Evolutionary conservation across 37 sponge, comb jelly and placozoan genomes (phyloP), one percentile per base, ranked within the genome.

Genomic region (Geodia barretti): DNA sequence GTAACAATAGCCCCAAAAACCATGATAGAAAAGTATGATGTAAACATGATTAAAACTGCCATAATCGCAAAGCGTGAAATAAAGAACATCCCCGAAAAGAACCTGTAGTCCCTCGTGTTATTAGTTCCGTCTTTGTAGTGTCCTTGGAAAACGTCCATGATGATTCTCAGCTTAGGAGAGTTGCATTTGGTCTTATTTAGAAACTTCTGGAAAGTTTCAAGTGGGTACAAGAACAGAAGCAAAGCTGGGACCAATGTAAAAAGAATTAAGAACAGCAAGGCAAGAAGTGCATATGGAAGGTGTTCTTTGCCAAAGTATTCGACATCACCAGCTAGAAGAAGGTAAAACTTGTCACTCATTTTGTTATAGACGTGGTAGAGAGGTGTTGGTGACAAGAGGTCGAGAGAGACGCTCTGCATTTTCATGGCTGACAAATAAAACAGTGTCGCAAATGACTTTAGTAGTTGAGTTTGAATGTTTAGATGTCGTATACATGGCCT

Each of bases 41-140:
- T 47, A 7, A 47, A 14, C 14, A 47, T 7, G 7, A 47, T 47
- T 7, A 47, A 47, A 14, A 14, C 7, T 47, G 54, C 54, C 54
- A 47, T 47, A 7, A 47, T 7, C 14, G 20, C 65, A 24, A 64
- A 29, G 5, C 65, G 65, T 26, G 30, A 24, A 23, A 64, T 7
- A 26, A 64, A 23, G 30, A 29, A 64, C 5, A 64, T 26, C 7
- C 29, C 65, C 5, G 65, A 23, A 64, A 64, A 64, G 65, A 64
- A 64, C 11, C 65, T 7, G 65, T 7, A 64, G 65, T 64, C 65
- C 8, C 65, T 11, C 5, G 65, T 64, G n/a, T n/a, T n/a, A 64
- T 64, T 26, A 29, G 65, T 64, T 7, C 65, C 65, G n/a, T 64
- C 30, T 26, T 64, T 64, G n/a, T 64, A 47, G 54, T 47, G 54